Percentiles rank a stretch among this genome's conserved stretches.
Conservation (phyloP, 2,797 vertebrate species). For the Crocodylus rhombifer region DNA sequence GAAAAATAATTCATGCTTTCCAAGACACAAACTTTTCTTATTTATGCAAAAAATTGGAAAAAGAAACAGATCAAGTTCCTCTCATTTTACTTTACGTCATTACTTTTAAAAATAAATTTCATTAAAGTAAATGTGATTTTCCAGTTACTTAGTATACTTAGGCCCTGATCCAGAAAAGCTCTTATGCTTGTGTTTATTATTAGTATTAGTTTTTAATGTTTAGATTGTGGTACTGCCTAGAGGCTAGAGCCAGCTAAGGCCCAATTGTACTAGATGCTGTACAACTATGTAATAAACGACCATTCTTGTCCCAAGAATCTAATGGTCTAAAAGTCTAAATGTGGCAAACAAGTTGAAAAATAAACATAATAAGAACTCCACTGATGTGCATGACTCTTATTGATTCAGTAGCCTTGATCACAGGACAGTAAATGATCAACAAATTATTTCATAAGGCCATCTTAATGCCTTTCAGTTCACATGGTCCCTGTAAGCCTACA, state of each 20-base stretch:
- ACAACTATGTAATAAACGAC: not conserved
- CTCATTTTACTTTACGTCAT: not conserved
- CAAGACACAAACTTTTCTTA: not conserved
- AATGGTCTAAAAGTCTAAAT: not conserved
- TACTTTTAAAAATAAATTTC: not conserved
- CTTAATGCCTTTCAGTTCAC: not conserved
- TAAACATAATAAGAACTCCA: not conserved
- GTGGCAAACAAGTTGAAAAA: not conserved
- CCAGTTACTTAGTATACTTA: not conserved
- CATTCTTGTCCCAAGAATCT: not conserved
- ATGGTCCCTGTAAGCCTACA: not conserved
- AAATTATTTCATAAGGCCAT: not conserved
- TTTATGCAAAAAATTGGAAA: not conserved
- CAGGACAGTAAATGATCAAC: not conserved
- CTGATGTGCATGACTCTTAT: not conserved
- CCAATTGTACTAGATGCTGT: not conserved
- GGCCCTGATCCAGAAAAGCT: not conserved
- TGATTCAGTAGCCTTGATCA: not conserved
- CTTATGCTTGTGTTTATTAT: not conserved
- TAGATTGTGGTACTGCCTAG: not conserved
- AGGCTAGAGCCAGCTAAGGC: not conserved
- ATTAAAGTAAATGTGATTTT: not conserved
- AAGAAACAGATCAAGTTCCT: fast-evolving
- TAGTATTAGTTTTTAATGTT: not conserved
- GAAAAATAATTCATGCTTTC: not conserved